Evolutionary conservation across 2,888 invertebrate genomes (phyloP), one percentile per base, ranked within the genome.

Genomic region (Drosophila colorata): DNA sequence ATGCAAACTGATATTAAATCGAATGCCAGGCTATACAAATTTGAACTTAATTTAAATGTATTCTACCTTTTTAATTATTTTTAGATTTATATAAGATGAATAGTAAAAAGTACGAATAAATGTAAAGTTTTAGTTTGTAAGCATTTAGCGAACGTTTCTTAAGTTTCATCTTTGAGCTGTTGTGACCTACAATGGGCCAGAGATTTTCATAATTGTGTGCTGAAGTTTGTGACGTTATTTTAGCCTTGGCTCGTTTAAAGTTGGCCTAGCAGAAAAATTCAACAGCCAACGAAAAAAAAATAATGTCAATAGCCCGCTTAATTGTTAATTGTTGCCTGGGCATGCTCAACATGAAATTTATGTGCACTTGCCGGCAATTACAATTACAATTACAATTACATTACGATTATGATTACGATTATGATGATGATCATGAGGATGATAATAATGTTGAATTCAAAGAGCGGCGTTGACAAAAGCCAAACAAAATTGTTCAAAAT

Each of bases 231-330:
- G 59, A 16, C 35, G 25, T 48, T 66, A 67, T 48, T 25, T 68
- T 28, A 48, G 60, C 68, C 68, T 69, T 69, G 68, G 68, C 69
- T 69, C 58, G 35, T 51, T 18, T 46, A 23, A 41, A 51, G 49
- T 48, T 66, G 68, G 67, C 66, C 56, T 56, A 67, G 55, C 55
- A 18, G 25, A 28, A 37, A 52, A 41, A 9, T 23, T 3, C n/a
- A 37, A 37, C 14, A 37, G 28, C 33, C 31, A 20, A 28, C 8
- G 40, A 40, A 18, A 25, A 13, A 20, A 70, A 48, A 59, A 59
- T 64, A 71, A 74, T 74, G 71, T 71, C 76, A 76, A 65, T 74
- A 59, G 58, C 56, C 52, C 38, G 72, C 31, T 72, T 71, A 72
- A 77, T 77, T 66, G 77, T 72, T 72, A 69, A 65, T 59, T 65